Evolutionary conservation across 2,797 vertebrate species (phyloP).

Genomic region (Melanotaenia trifasciata): DNA sequence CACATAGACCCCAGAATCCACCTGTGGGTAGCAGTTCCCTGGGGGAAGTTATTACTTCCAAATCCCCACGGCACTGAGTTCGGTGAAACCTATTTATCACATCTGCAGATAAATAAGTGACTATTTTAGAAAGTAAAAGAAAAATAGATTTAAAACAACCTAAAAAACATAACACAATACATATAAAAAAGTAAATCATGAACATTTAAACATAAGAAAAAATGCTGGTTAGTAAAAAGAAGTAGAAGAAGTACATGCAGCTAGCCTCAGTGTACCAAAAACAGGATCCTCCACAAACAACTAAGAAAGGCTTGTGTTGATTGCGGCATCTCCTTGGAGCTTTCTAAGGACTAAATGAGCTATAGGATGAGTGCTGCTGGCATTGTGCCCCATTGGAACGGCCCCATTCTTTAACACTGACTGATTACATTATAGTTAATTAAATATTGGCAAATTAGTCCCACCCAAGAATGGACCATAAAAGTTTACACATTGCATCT

Average conservation of each 20-base stretch:
- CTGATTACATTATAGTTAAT: conserved; percentile 81
- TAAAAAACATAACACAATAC: neutral
- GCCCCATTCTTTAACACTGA: conserved; percentile 69
- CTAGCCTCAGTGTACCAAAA: conserved; percentile 30
- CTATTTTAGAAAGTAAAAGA: neutral
- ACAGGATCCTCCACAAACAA: conserved; percentile 31
- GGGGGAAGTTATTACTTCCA: neutral
- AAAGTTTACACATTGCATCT: conserved; percentile 74
- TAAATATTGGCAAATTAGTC: conserved; percentile 81
- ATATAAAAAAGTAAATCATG: neutral
- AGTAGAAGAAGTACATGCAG: conserved; percentile 24
- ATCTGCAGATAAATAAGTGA: conserved; percentile 1
- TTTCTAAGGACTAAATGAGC: conserved; percentile 67
- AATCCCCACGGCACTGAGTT: neutral
- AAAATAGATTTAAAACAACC: neutral
- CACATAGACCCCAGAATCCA: neutral
- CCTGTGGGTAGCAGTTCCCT: neutral
- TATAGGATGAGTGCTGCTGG: conserved; percentile 60
- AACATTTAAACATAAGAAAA: neutral
- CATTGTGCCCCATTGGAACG: conserved; percentile 53
- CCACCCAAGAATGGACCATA: conserved; percentile 71
- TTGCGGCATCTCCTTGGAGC: conserved; percentile 58
- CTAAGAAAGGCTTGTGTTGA: conserved; percentile 52
- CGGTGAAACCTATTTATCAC: neutral
- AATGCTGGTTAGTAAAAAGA: conserved; percentile 30